phyloP scores from a whole-genome alignment of 2,888 invertebrate genomes.

The Stenodera caucasica region DNA sequence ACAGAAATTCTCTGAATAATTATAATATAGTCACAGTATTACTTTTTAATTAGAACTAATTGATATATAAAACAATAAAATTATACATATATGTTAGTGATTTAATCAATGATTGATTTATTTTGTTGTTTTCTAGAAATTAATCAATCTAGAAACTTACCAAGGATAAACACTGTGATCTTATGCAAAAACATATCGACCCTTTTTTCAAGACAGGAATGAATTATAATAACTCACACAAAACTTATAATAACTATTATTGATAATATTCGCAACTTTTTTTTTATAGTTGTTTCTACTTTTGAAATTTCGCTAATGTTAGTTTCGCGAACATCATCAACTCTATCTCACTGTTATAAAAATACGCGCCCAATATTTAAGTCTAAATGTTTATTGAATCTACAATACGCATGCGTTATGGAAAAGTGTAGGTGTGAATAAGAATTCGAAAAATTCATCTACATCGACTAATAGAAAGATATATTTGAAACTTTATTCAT shows the following conservation, averaged over 20 bases:
- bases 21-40: no score
- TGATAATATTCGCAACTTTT: no score
- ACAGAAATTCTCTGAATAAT: no score
- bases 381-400: constrained; percentile 8
- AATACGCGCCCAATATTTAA: constrained; percentile 41
- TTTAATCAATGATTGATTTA: background rate
- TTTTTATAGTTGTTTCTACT: background rate
- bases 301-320: background rate
- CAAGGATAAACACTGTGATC: background rate
- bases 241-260: no score
- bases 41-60: no score
- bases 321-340: constrained; percentile 18
- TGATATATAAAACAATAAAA: no score
- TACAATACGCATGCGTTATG: constrained; percentile 18
- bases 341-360: constrained; percentile 30
- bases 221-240: no score
- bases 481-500: no score
- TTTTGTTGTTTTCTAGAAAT: background rate
- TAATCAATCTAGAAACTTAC: background rate
- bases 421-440: background rate
- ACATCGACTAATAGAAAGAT: no score
- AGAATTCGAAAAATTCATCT: background rate
- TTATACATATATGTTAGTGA: no score
- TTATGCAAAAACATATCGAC: background rate
- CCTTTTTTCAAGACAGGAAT: no score